Evolutionary conservation across 37 sponge, comb jelly and placozoan species (phyloP).

Genomic region (Lycopodina hypogea): DNA sequence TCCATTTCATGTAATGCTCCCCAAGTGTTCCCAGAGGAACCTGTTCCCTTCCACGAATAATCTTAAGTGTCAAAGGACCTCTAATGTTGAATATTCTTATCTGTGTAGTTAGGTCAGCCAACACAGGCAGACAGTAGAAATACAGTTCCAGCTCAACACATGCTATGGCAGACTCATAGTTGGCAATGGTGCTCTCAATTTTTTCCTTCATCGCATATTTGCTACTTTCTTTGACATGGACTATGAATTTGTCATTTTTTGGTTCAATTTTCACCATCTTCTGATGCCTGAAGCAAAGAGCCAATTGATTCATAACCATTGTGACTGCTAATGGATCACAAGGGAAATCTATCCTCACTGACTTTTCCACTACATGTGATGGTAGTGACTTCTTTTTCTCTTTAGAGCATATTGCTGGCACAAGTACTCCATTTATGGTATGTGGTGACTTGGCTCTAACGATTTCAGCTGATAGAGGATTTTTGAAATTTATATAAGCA

Average conservation of each 20-base stretch:
- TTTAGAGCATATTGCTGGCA: background rate
- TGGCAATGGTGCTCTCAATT: background rate
- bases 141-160: background rate
- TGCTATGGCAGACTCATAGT: background rate
- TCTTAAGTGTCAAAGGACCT: background rate
- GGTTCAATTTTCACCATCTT: background rate
- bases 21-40: background rate
- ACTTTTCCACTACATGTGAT: background rate
- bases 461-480: background rate
- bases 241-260: background rate
- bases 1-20: too few relatives aligned
- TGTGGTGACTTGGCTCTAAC: background rate
- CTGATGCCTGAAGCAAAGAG: background rate
- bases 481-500: slow-evolving; percentile 32
- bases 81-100: background rate
- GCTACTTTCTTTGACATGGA: background rate
- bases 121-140: background rate
- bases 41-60: background rate
- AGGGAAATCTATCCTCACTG: background rate
- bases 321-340: background rate
- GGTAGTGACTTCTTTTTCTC: background rate
- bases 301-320: background rate
- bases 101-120: background rate
- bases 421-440: background rate
- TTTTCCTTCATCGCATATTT: background rate